Conservation (phyloP, 2,888 invertebrate genomes). For the Epiblema foenella region DNA sequence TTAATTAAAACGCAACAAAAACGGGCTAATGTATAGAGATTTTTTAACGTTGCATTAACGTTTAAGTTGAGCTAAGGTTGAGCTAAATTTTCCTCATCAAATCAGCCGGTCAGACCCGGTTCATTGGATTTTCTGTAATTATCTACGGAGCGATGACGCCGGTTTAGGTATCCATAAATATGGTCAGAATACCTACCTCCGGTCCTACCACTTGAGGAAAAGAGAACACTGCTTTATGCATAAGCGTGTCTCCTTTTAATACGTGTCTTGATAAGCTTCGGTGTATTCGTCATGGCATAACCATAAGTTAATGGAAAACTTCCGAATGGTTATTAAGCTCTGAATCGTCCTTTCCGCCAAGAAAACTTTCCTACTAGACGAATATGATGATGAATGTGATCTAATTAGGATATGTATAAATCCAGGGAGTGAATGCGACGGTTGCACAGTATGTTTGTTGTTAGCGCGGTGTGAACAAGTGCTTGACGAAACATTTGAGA, state of each 20-base stretch:
- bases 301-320: conserved; percentile 41
- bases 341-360: conserved; percentile 32
- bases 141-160: conserved; percentile 38
- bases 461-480: conserved; percentile 21
- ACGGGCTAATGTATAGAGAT: neutral
- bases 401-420: conserved; percentile 41
- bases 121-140: conserved; percentile 37
- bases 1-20: neutral
- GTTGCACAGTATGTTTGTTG: conserved; percentile 28
- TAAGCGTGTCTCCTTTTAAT: conserved; percentile 34
- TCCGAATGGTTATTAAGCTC: conserved; percentile 28
- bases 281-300: conserved; percentile 25
- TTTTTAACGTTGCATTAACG: neutral
- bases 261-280: conserved; percentile 17
- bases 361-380: conserved; percentile 43
- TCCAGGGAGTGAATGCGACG: conserved; percentile 7
- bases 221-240: conserved; percentile 22
- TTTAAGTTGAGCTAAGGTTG: neutral
- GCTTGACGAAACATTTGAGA: conserved; percentile 7
- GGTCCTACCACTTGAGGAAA: conserved; percentile 24
- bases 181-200: conserved; percentile 21
- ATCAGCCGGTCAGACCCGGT: conserved; percentile 32
- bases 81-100: conserved; percentile 7
- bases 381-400: conserved; percentile 32
- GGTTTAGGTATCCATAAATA: conserved; percentile 31